These are phyloP conservation scores for Brachystomella parvula DNA, from an alignment of 1,140 invertebrate species.

Conservation along the genomic window DNA sequence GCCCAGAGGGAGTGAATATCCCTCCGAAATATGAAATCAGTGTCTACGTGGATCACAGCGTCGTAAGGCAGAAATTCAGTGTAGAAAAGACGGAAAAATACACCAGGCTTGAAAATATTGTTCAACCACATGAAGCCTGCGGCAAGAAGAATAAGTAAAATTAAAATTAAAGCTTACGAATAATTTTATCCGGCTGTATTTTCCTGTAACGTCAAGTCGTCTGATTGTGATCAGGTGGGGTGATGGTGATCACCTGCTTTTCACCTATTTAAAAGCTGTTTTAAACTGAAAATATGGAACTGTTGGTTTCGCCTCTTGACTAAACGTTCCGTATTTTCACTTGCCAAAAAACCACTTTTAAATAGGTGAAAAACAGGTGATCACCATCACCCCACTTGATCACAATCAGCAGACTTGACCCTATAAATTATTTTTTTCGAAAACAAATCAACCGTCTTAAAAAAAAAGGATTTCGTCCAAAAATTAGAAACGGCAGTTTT, in stretches of 20 bases:
- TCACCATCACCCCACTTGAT: too few relatives aligned
- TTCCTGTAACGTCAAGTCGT: neutral
- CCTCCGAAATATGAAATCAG: neutral
- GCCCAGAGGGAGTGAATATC: neutral
- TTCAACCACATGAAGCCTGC: neutral
- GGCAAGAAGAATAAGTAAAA: neutral
- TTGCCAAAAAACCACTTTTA: too few relatives aligned
- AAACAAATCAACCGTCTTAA: neutral
- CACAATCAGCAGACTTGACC: too few relatives aligned
- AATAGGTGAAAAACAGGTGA: too few relatives aligned
- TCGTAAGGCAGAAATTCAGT: neutral
- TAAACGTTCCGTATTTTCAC: too few relatives aligned
- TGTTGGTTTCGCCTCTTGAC: neutral
- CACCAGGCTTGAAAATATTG: neutral
- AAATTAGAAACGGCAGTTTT: too few relatives aligned
- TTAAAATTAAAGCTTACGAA: neutral
- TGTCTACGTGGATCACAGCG: neutral
- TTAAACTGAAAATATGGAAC: neutral
- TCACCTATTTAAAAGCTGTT: neutral
- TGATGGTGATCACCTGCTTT: neutral
- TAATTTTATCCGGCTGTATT: too few relatives aligned
- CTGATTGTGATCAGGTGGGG: neutral
- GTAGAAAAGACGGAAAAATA: neutral
- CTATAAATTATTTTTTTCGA: neutral
- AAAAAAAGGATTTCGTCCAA: too few relatives aligned